Base-by-base conservation (phyloP, 30 jellyfish, hydroid and myxozoan genomes). In the Hydractinia echinata region DNA sequence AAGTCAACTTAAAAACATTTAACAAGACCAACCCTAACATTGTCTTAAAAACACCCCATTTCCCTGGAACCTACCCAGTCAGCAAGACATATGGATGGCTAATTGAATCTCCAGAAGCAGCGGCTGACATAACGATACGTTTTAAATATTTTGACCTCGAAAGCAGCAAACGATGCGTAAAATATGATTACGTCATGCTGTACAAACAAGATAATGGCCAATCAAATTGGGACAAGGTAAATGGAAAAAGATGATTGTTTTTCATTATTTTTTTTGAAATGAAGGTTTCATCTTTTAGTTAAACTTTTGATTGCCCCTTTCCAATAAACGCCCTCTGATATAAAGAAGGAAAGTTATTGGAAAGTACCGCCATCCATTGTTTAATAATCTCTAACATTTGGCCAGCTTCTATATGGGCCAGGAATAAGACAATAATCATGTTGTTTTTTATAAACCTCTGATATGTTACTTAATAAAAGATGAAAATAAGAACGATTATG, bases 91-190 rank as follows among this genome's bases (percentile, higher is more conserved):
- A 51, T 64, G 74, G 74, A 7, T 64, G 74, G 74, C 19, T 51
- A 1, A 64, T 64, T 64, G 74, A 64, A 64, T 64, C 74, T 7
- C 74, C 74, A n/a, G 74, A 64, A 13, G 74, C 19, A 64, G 74
- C 74, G 7, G 74, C 74, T 51, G 74, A 64, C 85, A 85, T 90
- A 52, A 66, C 95, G 51, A 84, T 86, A 5, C 73, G 80, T 13
- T 78, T 90, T 61, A 68, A 30, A 14, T 89, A 85, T 66, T 90
- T 90, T 55, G 77, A 61, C 13, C 71, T 90, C 49, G 97, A 90
- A 83, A 87, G 94, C 5, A 86, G 85, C 79, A 85, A 90, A 82
- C 79, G 95, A 14, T 90, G 97, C 76, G 54, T 90, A n/a, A 18
- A 61, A 49, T 90, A 81, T 58, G 97, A 90, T 49, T 90, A 90